Evolutionary conservation across 2,888 invertebrate genomes (phyloP), one percentile per base, ranked within the genome.

Genomic region (Arctia plantaginis): DNA sequence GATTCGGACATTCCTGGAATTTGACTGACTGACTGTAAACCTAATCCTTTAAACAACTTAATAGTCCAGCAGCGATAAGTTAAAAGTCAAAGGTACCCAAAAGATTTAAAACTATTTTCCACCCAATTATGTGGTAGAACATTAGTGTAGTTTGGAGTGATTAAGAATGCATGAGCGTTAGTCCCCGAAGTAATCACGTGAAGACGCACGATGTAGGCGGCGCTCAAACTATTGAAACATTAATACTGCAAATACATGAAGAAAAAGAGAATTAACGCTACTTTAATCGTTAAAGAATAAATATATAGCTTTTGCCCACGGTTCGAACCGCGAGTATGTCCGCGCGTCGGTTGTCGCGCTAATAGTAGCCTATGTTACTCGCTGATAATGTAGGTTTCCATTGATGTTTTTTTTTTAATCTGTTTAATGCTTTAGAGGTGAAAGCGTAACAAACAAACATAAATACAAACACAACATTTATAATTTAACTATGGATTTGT

Each of bases 101-200:
- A 75, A 69, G 66, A 69, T 66, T 64, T 67, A 51, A 51, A 66
- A 33, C 55, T 47, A 13, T 78, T 73, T 71, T 71, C 66, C 51
- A 72, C 72, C 66, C 84, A 84, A 80, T 78, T 79, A 79, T 75
- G 78, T 77, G 71, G 72, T 71, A 83, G 1, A 71, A 80, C 79
- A 81, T 79, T 80, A 81, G 62, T 77, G 80, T 77, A 77, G 81
- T 79, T 83, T 76, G 75, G 62, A 68, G 66, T 44, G 66, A 81
- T 83, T 81, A 85, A 1, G 23, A 80, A 85, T 83, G 77, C 81
- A 83, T 81, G 80, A 77, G 72, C 39, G 13, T 30, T 33, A 66
- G 35, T 83, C 85, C 83, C 83, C 23, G 66, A 80, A 73, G 83
- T 78, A 83, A 85, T 83, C 83, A 83, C 70, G 20, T 41, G 74